phyloP scores from a whole-genome alignment of 2,797 vertebrate genomes.

The Ibycter americanus region DNA sequence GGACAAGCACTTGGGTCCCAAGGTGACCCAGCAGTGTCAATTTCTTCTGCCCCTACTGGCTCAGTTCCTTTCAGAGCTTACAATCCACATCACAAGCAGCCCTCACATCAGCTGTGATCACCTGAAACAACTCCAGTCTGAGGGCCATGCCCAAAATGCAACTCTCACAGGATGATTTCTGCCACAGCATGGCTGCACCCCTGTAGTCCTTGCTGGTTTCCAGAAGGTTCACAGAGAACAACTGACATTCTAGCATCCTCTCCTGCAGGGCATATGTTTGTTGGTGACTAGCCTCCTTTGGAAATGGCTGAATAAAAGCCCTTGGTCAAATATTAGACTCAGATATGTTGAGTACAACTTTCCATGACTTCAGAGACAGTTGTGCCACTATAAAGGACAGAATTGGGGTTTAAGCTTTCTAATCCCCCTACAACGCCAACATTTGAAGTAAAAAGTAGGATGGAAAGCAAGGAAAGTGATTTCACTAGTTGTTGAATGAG shows the following conservation, averaged over 20 bases:
- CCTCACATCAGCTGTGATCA: neutral
- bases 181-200: rapidly evolving
- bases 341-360: neutral
- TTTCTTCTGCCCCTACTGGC: neutral
- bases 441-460: neutral
- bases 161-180: neutral
- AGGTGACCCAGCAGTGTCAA: neutral
- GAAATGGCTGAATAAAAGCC: neutral
- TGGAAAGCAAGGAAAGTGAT: neutral
- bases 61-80: neutral
- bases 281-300: neutral
- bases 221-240: neutral
- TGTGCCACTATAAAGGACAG: neutral
- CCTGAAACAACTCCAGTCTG: neutral
- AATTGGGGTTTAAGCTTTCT: neutral
- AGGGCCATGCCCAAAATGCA: neutral
- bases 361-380: conserved; percentile 13
- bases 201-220: neutral
- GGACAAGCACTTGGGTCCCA: neutral
- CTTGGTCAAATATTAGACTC: neutral
- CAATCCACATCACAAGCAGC: neutral
- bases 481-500: neutral
- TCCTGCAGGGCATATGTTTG: neutral
- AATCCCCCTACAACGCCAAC: neutral
- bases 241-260: neutral